Evolutionary conservation across 1,140 invertebrate genomes (phyloP).

Genomic region (Euura saliciscinereae): DNA sequence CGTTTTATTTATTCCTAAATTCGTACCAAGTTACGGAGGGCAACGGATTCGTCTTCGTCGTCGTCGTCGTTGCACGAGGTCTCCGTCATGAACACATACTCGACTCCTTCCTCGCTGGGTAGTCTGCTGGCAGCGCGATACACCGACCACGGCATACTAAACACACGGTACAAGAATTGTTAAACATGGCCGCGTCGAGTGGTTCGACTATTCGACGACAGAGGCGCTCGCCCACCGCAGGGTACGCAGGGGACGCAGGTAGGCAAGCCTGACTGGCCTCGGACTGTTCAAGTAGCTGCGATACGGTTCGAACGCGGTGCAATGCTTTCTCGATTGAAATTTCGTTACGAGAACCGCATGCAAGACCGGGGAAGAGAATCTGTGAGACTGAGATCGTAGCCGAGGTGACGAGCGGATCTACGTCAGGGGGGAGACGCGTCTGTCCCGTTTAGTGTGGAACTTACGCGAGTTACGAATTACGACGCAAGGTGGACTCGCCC

Average conservation of each 20-base stretch:
- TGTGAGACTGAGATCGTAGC: too few relatives aligned
- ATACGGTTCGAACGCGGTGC: constrained; percentile 13
- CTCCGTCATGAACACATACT: constrained; percentile 34
- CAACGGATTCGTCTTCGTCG: not conserved
- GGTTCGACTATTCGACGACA: constrained; percentile 21
- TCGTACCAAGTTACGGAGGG: too few relatives aligned
- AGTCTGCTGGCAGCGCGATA: too few relatives aligned
- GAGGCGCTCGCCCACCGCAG: constrained; percentile 27
- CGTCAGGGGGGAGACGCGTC: too few relatives aligned
- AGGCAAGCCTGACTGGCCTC: not conserved
- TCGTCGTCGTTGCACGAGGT: constrained; percentile 31
- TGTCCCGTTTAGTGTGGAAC: not conserved
- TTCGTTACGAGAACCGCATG: not conserved
- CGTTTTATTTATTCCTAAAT: too few relatives aligned
- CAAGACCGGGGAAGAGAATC: not conserved
- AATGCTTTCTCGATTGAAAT: not conserved
- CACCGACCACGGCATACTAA: constrained; percentile 34
- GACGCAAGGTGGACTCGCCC: constrained; percentile 28
- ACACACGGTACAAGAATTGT: constrained; percentile 41
- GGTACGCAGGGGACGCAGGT: not conserved
- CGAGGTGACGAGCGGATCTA: too few relatives aligned
- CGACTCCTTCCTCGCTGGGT: constrained; percentile 20
- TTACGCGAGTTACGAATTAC: constrained; percentile 5
- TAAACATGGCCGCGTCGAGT: constrained; percentile 41
- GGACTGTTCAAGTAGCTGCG: not conserved